These are phyloP conservation scores for Cephus sareptanus DNA, from an alignment of 2,888 invertebrate species.

Conservation along the genomic window DNA sequence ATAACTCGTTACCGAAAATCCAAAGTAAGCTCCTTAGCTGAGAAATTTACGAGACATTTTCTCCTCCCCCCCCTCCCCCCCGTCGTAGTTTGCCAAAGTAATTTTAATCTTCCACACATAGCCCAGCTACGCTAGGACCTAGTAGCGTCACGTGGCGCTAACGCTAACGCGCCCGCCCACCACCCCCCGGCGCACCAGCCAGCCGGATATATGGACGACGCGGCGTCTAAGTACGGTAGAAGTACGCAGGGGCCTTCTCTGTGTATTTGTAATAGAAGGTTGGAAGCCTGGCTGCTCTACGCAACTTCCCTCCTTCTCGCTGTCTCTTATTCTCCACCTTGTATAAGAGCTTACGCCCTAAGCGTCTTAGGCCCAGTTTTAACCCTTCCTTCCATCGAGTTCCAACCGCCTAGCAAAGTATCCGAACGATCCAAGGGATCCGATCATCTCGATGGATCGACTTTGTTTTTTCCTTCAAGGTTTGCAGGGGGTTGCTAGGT, in stretches of 20 bases:
- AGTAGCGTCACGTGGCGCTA: constrained; percentile 12
- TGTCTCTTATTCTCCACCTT: constrained; percentile 56
- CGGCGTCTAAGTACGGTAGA: constrained; percentile 24
- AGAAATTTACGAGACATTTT: constrained; percentile 62
- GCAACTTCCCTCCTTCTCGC: constrained; percentile 12
- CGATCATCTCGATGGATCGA: not conserved
- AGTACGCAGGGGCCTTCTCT: constrained; percentile 1
- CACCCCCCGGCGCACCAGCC: not conserved
- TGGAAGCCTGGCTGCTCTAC: constrained; percentile 10
- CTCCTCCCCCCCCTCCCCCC: constrained; percentile 13
- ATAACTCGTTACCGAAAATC: constrained; percentile 65
- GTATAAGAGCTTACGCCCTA: constrained; percentile 61
- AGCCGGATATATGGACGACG: constrained; percentile 8
- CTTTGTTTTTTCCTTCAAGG: not conserved
- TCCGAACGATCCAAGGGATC: not conserved
- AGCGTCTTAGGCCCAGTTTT: constrained; percentile 65
- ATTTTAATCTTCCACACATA: constrained; percentile 62
- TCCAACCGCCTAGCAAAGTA: not conserved
- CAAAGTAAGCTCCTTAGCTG: constrained; percentile 65
- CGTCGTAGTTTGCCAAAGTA: constrained; percentile 59
- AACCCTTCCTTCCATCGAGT: constrained; percentile 44
- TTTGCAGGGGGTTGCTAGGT: too few species aligned
- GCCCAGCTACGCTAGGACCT: constrained; percentile 29
- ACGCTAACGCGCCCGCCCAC: constrained; percentile 15
- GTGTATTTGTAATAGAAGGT: constrained; percentile 17